Evolutionary conservation across 2,888 invertebrate species (phyloP).

Genomic region (Lithophane leautieri): DNA sequence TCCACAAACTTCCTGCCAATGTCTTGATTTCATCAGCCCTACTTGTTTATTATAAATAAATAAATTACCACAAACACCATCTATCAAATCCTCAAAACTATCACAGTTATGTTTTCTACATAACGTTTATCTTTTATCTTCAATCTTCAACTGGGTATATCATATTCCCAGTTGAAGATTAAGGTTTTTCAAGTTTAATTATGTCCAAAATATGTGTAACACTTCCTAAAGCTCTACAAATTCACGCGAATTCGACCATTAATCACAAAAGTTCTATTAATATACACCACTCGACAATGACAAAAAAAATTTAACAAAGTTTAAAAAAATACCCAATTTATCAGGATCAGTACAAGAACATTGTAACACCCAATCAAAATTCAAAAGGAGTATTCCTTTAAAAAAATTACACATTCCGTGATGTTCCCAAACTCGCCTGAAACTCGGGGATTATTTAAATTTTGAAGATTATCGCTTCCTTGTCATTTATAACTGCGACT

Average conservation of each 20-base stretch:
- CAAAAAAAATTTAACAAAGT: background rate
- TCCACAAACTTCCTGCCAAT: no score
- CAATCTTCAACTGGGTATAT: no score
- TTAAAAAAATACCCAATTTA: conserved; percentile 23
- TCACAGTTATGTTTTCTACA: no score
- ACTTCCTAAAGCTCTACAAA: no score
- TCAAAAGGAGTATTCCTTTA: conserved; percentile 57
- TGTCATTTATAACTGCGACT: conserved; percentile 65
- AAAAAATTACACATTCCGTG: conserved; percentile 68
- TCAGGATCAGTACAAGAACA: conserved; percentile 30
- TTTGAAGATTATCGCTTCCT: conserved; percentile 63
- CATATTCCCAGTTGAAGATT: no score
- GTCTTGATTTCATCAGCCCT: no score
- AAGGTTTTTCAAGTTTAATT: background rate
- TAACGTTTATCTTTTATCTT: no score
- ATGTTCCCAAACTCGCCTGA: conserved; percentile 54
- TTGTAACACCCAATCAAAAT: conserved; percentile 61
- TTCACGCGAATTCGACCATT: no score
- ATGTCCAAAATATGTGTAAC: no score
- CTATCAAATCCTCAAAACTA: background rate
- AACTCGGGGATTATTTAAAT: conserved; percentile 68
- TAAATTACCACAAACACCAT: background rate
- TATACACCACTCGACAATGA: no score
- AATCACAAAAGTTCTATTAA: no score
- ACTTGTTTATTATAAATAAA: no score